These are phyloP conservation scores for Martes martes DNA, from an alignment of 2,113 vertebrate species.

Conservation along the genomic window DNA sequence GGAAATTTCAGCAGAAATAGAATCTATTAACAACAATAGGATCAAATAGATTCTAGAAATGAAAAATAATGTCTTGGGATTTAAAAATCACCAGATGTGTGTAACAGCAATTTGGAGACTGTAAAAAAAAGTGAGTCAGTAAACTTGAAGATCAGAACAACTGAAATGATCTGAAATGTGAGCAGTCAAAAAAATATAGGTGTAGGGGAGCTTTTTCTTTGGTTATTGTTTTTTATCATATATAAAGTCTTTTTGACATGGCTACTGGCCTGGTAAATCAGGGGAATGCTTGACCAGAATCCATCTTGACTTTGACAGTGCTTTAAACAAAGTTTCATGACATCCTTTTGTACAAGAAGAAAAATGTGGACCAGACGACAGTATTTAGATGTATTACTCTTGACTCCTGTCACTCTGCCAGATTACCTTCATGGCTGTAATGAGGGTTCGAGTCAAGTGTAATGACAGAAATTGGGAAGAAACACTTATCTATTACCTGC, in stretches of 20 bases:
- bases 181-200: neutral
- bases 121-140: neutral
- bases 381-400: neutral
- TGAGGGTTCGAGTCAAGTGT: neutral
- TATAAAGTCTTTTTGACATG: neutral
- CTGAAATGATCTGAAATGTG: neutral
- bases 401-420: neutral
- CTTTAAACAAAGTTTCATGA: neutral
- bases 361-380: neutral
- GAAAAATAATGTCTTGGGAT: neutral
- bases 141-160: neutral
- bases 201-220: neutral
- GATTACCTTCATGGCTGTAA: neutral
- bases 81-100: neutral
- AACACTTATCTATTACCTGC: neutral
- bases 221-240: neutral
- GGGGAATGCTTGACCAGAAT: neutral
- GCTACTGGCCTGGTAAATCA: neutral
- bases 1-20: neutral
- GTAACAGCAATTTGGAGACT: neutral
- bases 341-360: neutral
- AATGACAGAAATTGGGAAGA: neutral
- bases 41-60: neutral
- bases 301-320: neutral
- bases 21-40: neutral